phyloP scores from a whole-genome alignment of 2,113 vertebrate species.

The Caranx ignobilis region DNA sequence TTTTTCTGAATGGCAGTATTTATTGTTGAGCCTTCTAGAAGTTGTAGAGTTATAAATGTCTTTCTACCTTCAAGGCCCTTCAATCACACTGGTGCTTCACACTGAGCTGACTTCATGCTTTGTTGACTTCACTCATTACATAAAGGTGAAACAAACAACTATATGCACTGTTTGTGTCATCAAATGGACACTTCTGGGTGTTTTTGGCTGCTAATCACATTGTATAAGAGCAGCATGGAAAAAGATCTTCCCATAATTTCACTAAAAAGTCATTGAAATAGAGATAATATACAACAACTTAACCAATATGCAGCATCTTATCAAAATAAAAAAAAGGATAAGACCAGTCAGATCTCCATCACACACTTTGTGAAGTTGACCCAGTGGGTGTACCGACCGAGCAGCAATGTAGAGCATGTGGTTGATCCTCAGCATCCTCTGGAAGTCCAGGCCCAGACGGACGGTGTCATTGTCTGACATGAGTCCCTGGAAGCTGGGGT shows the following conservation, averaged over 20 bases:
- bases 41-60: neutral
- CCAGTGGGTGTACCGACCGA: conserved; percentile 82
- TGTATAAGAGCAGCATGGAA: neutral
- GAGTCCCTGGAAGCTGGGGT: conserved; percentile 90
- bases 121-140: conserved; percentile 7
- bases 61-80: neutral
- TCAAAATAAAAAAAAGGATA: no score
- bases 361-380: neutral
- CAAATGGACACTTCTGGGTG: neutral
- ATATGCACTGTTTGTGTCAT: conserved; percentile 8
- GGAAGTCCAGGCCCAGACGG: conserved; percentile 92
- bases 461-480: conserved; percentile 88
- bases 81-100: neutral
- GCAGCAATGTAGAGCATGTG: conserved; percentile 91
- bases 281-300: neutral
- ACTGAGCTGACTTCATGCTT: neutral
- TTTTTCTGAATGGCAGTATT: neutral
- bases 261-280: neutral
- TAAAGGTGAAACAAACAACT: neutral
- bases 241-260: neutral
- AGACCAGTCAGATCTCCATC: no score
- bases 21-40: neutral
- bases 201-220: neutral
- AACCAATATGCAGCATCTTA: no score
- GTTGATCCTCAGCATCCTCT: conserved; percentile 92